Evolutionary conservation across 1,140 invertebrate species (phyloP).

Genomic region (Pachypsylla venusta): DNA sequence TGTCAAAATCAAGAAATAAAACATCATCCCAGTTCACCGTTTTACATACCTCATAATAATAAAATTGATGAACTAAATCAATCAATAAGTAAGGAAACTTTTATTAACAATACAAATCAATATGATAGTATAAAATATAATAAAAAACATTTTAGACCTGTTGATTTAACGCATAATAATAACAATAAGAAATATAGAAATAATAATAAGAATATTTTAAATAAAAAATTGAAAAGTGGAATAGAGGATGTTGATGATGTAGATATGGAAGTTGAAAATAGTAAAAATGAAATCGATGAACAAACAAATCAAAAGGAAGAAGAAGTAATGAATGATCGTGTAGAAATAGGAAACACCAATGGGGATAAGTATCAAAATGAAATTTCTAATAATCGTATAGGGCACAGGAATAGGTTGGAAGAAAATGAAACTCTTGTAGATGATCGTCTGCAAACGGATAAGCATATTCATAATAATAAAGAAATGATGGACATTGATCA

Average conservation of each 20-base stretch:
- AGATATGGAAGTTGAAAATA: not conserved
- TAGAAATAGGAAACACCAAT: too few relatives aligned
- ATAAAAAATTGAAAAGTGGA: not conserved
- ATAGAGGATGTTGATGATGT: not conserved
- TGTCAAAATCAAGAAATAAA: too few relatives aligned
- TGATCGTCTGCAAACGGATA: not conserved
- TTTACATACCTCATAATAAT: not conserved
- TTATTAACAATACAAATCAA: not conserved
- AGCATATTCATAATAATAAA: too few relatives aligned
- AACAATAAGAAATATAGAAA: not conserved
- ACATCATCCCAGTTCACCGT: conserved; percentile 2
- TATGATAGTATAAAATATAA: not conserved
- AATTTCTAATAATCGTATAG: too few relatives aligned
- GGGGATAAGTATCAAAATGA: too few relatives aligned
- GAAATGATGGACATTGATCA: too few relatives aligned
- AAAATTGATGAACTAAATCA: not conserved
- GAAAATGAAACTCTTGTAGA: not conserved
- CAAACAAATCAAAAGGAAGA: not conserved
- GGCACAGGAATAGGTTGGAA: not conserved
- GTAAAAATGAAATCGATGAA: not conserved
- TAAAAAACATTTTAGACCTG: conserved; percentile 1
- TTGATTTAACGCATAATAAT: not conserved
- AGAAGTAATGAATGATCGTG: not conserved
- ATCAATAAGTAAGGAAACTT: not conserved
- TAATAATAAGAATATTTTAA: not conserved